Conservation (phyloP, 1,140 invertebrate species). For the Sipha flava region DNA sequence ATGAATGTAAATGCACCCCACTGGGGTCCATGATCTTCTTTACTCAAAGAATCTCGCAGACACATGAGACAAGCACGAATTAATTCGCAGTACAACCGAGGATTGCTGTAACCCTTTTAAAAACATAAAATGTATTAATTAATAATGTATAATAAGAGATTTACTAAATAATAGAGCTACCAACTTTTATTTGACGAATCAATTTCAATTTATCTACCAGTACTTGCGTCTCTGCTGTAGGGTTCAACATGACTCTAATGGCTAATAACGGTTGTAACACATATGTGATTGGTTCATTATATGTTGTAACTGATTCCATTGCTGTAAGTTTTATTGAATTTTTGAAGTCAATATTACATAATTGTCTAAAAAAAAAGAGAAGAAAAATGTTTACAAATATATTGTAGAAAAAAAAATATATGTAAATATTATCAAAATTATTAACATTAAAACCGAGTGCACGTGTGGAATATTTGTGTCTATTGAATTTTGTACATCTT, state of each 20-base stretch:
- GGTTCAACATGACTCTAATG: constrained; percentile 64
- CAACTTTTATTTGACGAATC: constrained; percentile 69
- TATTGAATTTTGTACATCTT: constrained; percentile 40
- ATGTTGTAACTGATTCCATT: constrained; percentile 28
- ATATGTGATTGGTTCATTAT: constrained; percentile 22
- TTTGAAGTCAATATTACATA: constrained; percentile 34
- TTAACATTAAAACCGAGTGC: constrained; percentile 1
- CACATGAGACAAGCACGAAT: constrained; percentile 80
- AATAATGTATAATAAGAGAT: no score
- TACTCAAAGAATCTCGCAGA: constrained; percentile 66
- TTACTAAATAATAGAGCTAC: neutral
- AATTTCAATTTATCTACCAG: constrained; percentile 72
- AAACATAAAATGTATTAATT: constrained; percentile 12
- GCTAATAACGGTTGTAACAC: constrained; percentile 48
- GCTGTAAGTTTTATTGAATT: constrained; percentile 14
- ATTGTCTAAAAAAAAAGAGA: constrained; percentile 35
- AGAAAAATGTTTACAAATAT: neutral
- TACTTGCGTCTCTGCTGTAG: constrained; percentile 63
- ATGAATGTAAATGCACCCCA: constrained; percentile 91
- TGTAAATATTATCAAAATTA: neutral
- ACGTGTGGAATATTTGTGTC: constrained; percentile 8
- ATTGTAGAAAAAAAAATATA: neutral
- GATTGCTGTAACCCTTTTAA: constrained; percentile 40
- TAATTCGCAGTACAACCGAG: constrained; percentile 74
- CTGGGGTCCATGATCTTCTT: constrained; percentile 65